Conservation (phyloP, 2,113 vertebrate genomes). For the Burhinus oedicnemus region DNA sequence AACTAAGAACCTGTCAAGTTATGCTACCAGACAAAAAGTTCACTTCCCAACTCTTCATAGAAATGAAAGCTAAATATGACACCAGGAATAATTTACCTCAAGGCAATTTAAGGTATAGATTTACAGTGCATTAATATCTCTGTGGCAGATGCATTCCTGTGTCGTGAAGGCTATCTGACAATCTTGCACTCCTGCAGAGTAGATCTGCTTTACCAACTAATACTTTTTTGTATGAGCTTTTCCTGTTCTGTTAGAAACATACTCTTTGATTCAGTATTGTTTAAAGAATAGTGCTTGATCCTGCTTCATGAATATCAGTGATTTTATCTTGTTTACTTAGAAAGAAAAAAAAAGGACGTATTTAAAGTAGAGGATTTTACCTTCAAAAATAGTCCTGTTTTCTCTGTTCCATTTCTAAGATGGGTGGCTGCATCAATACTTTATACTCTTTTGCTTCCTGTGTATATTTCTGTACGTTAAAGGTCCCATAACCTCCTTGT, state of each 20-base stretch:
- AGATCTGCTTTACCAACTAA: neutral
- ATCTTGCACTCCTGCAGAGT: neutral
- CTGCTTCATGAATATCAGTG: neutral
- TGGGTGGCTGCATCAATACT: neutral
- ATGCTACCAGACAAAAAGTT: neutral
- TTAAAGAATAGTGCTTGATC: neutral
- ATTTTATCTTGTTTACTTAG: neutral
- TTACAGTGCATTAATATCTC: neutral
- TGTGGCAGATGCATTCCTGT: neutral
- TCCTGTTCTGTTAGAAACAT: neutral
- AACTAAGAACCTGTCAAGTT: neutral
- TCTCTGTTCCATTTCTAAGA: neutral
- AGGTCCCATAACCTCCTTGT: neutral
- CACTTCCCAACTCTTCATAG: neutral
- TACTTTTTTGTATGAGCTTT: neutral
- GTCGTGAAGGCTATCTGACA: neutral
- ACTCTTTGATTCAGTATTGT: neutral
- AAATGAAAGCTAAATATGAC: neutral
- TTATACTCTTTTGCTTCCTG: neutral
- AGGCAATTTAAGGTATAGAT: neutral
- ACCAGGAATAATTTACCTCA: neutral
- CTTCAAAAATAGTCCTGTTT: neutral
- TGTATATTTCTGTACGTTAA: neutral
- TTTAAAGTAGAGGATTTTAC: neutral
- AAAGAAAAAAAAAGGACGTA: neutral